Conservation (phyloP, 1,140 invertebrate species). For the Polyergus mexicanus region DNA sequence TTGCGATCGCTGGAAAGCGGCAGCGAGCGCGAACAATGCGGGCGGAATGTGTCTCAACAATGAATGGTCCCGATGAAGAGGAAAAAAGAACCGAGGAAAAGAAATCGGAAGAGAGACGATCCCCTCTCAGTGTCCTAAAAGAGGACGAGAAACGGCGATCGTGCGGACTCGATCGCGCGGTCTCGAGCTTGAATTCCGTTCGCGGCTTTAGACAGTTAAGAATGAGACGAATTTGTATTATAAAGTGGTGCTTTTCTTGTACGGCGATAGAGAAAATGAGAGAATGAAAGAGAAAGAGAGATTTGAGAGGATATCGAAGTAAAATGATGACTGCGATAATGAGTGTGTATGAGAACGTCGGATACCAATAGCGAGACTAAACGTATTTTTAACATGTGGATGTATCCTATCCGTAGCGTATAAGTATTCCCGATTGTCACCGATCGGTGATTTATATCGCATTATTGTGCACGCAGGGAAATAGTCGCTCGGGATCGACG, state of each 20-base stretch:
- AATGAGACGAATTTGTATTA: slow-evolving; percentile 74
- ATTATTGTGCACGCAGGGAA: slow-evolving; percentile 18
- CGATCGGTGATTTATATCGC: slow-evolving; percentile 57
- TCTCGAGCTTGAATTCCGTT: slow-evolving; percentile 64
- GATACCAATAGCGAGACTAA: slow-evolving; percentile 72
- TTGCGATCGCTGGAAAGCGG: background rate
- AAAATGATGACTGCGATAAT: slow-evolving; percentile 46
- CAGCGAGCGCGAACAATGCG: slow-evolving; percentile 4
- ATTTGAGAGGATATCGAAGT: slow-evolving; percentile 17
- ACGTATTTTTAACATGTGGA: slow-evolving; percentile 80
- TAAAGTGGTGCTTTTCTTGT: slow-evolving; percentile 81
- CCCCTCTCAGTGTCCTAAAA: slow-evolving; percentile 1
- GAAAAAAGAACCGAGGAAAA: background rate
- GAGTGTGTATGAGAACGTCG: slow-evolving; percentile 61
- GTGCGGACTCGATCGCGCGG: slow-evolving; percentile 50
- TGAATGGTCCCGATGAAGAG: slow-evolving; percentile 65
- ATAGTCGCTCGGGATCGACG: slow-evolving; percentile 32
- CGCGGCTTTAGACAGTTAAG: slow-evolving; percentile 60
- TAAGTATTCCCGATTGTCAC: slow-evolving; percentile 56
- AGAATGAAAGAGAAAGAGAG: slow-evolving; percentile 35
- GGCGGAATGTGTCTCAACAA: slow-evolving; percentile 67
- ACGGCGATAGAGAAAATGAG: slow-evolving; percentile 42
- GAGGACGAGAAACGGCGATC: slow-evolving; percentile 20
- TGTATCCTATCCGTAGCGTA: slow-evolving; percentile 73
- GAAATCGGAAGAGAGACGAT: background rate